Evolutionary conservation across 2,888 invertebrate species (phyloP).

Genomic region (Yponomeuta evonymella): DNA sequence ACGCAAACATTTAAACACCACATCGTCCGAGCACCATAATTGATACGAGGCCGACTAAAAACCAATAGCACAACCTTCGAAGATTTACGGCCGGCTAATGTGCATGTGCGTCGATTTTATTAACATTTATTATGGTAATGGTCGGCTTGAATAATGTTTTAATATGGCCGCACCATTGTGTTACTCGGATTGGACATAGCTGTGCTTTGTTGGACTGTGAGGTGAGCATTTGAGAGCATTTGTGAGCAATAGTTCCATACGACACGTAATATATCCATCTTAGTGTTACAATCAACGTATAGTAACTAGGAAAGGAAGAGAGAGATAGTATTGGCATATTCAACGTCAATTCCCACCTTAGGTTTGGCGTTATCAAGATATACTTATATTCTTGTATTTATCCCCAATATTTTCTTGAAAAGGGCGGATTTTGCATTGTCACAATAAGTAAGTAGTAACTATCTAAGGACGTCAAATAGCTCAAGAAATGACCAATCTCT

Average conservation of each 20-base stretch:
- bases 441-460: too few relatives aligned
- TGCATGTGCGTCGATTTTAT: constrained; percentile 64
- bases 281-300: too few relatives aligned
- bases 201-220: background rate
- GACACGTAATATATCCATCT: too few relatives aligned
- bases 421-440: too few relatives aligned
- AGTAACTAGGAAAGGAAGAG: too few relatives aligned
- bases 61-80: constrained; percentile 58
- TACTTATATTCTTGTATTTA: too few relatives aligned
- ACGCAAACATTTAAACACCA: constrained; percentile 13
- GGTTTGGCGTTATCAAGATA: too few relatives aligned
- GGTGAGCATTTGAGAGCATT: background rate
- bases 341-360: too few relatives aligned
- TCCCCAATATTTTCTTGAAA: too few relatives aligned
- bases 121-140: constrained; percentile 73
- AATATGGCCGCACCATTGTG: constrained; percentile 37
- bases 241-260: background rate
- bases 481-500: constrained; percentile 8
- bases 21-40: constrained; percentile 40
- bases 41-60: constrained; percentile 61
- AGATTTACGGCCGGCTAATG: constrained; percentile 66
- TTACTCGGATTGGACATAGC: constrained; percentile 7
- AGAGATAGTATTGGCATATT: too few relatives aligned
- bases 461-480: too few relatives aligned
- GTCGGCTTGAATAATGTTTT: constrained; percentile 56